phyloP scores from a whole-genome alignment of 2,888 invertebrate species.

The Epistrophella euchroma region DNA sequence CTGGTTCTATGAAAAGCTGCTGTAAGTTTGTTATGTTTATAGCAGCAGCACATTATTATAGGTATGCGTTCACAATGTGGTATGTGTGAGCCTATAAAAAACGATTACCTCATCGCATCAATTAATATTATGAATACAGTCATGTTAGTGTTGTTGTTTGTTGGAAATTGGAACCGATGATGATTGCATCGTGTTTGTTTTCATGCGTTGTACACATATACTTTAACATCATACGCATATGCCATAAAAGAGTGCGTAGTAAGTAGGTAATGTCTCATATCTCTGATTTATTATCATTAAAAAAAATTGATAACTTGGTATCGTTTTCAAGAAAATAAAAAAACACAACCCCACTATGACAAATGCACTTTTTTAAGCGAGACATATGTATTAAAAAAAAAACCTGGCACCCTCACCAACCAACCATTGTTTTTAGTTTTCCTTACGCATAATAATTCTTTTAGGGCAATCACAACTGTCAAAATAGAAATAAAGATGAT shows the following conservation, averaged over 20 bases:
- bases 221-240: not conserved
- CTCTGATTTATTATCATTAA: slow-evolving; percentile 7
- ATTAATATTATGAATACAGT: slow-evolving; percentile 63
- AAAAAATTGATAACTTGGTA: not conserved
- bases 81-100: slow-evolving; percentile 64
- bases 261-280: not conserved
- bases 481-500: too few relatives aligned
- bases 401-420: too few relatives aligned
- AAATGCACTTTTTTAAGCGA: not conserved
- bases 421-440: too few relatives aligned
- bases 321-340: not conserved
- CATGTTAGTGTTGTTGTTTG: slow-evolving; percentile 21
- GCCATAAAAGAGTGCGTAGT: not conserved
- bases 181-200: slow-evolving; percentile 65
- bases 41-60: slow-evolving; percentile 25
- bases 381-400: too few relatives aligned
- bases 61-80: slow-evolving; percentile 46
- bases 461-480: too few relatives aligned
- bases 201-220: slow-evolving; percentile 21
- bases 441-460: too few relatives aligned
- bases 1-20: slow-evolving; percentile 45
- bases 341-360: not conserved
- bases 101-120: slow-evolving; percentile 74
- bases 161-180: slow-evolving; percentile 44
- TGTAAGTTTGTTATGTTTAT: slow-evolving; percentile 31